Evolutionary conservation across 2,113 vertebrate species (phyloP), one percentile per base, ranked within the genome.

Genomic region (Myiagra hebetior): DNA sequence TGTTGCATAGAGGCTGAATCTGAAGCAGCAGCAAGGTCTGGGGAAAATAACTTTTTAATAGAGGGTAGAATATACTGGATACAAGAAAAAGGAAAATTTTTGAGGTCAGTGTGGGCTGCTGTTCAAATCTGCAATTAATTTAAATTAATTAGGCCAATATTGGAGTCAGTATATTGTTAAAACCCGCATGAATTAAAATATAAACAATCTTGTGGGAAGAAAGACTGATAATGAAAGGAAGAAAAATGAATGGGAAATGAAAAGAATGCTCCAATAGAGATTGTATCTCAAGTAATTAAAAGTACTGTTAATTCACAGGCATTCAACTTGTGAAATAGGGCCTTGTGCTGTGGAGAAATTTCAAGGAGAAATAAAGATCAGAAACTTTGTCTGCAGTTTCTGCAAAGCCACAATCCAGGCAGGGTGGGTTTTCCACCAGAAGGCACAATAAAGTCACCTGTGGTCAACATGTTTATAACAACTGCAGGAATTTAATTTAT

Each of bases 201-300:
- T 27, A 93, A 96, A 92, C 77, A 85, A 41, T 41, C 46, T 79
- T 44, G 37, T 33, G 24, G 72, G 63, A 50, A 90, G 82, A 44
- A 80, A 59, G 63, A 18, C 77, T 44, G 81, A 82, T 87, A 91
- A 94, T 76, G 93, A 75, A 57, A 52, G 69, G 80, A 56, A 80
- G 78, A 50, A 73, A 89, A 93, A 78, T 41, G 80, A 92, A 93
- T 39, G 60, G 62, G 46, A 93, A 93, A 60, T 91, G n/a, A 73
- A 92, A 91, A 79, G 37, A 63, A 85, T 87, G 70, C 44, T 95
- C 35, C 74, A 75, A 79, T 52, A 59, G 47, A 91, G 93, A 94
- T 95, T 80, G 31, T 72, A 94, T 96, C 91, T 92, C 10, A 78
- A 79, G 80, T 87, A 96, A 95, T 92, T 91, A 89, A 91, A 89